Conservation (phyloP, 2,888 invertebrate genomes). For the Mesorhabditis spiculigera region DNA sequence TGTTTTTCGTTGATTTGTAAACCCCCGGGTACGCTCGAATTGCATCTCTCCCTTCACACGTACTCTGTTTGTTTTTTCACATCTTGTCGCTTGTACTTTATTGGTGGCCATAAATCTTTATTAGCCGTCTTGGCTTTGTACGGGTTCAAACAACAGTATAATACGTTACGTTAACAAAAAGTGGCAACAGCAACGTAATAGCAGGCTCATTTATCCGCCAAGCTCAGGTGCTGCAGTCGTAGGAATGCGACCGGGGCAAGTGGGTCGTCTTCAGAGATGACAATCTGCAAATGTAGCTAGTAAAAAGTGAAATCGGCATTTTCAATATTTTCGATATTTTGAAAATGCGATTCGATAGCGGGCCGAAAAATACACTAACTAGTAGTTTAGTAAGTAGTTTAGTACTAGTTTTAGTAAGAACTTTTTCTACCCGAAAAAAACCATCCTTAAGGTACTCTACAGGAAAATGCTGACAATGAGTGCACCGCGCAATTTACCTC, state of each 20-base stretch:
- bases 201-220: conserved; percentile 68
- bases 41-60: no score
- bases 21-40: no score
- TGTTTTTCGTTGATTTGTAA: no score
- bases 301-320: conserved; percentile 64
- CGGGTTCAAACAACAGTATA: no score
- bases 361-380: not conserved
- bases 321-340: not conserved
- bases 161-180: no score
- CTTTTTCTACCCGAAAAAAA: not conserved
- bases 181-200: no score
- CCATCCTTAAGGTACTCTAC: not conserved
- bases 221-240: conserved; percentile 77
- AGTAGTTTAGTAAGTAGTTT: conserved; percentile 1
- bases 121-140: no score
- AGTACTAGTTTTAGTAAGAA: conserved; percentile 6
- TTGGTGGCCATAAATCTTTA: no score
- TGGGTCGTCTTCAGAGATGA: conserved; percentile 84
- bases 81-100: no score
- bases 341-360: not conserved
- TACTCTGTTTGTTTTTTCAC: no score
- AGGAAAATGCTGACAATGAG: no score
- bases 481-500: conserved; percentile 16
- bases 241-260: conserved; percentile 92
- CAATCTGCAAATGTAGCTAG: conserved; percentile 65